Evolutionary conservation across 2,797 vertebrate genomes (phyloP).

Genomic region (Salarias fasciatus): DNA sequence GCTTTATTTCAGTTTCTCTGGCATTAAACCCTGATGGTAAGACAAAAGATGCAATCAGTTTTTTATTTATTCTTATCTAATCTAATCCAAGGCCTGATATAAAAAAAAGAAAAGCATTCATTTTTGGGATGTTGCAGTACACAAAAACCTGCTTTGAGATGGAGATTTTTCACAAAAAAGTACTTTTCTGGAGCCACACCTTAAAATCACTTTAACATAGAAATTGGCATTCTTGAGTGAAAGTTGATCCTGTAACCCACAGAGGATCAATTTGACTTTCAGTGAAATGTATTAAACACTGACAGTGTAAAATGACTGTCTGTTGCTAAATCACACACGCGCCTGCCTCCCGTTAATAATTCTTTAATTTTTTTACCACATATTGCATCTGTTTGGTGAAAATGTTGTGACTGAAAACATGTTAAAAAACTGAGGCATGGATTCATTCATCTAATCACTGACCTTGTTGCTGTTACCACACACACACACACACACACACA

Average conservation of each 20-base stretch:
- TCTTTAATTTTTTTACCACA: conserved; percentile 53
- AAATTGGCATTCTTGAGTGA: conserved; percentile 6
- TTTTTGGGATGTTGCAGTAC: no score
- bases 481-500: conserved; percentile 19
- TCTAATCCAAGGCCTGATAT: no score
- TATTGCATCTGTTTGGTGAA: conserved; percentile 52
- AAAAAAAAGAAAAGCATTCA: no score
- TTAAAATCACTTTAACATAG: no score
- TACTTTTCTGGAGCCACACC: neutral
- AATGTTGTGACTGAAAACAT: conserved; percentile 71
- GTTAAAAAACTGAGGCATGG: conserved; percentile 60
- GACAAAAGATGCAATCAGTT: no score
- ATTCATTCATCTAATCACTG: conserved; percentile 71
- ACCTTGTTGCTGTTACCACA: conserved; percentile 44
- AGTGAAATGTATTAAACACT: conserved; percentile 41
- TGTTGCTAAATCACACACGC: conserved; percentile 34
- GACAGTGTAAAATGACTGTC: conserved; percentile 45
- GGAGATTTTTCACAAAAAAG: neutral
- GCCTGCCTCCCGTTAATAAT: conserved; percentile 40
- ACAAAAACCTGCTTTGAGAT: no score
- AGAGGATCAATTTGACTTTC: conserved; percentile 10
- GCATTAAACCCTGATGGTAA: no score
- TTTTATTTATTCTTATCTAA: no score
- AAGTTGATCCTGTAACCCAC: conserved; percentile 5
- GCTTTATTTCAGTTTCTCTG: no score